phyloP scores from a whole-genome alignment of 2,888 invertebrate genomes.

The Phaonia tiefii region DNA sequence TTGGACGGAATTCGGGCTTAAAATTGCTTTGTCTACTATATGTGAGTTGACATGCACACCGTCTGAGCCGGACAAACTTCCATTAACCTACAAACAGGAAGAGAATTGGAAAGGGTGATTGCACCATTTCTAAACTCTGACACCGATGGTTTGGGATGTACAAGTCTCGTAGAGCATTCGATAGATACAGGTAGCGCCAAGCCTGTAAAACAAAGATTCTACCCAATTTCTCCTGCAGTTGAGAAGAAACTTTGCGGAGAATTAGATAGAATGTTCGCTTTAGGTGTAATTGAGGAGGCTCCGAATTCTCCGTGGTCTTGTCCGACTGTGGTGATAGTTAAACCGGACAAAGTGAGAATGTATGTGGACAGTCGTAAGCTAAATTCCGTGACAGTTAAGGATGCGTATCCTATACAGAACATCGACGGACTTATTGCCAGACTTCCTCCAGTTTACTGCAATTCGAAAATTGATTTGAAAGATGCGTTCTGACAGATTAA shows the following conservation, averaged over 20 bases:
- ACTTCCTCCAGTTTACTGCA: slow-evolving; percentile 10
- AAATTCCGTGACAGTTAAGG: slow-evolving; percentile 25
- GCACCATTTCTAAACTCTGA: slow-evolving; percentile 1
- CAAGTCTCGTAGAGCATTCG: not conserved
- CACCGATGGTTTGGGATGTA: slow-evolving; percentile 10
- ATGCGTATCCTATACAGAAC: slow-evolving; percentile 30
- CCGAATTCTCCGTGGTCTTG: slow-evolving; percentile 25
- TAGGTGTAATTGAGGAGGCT: slow-evolving; percentile 33
- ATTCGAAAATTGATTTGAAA: slow-evolving; percentile 27
- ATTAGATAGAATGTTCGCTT: slow-evolving; percentile 11
- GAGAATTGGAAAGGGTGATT: not conserved
- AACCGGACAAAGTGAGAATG: slow-evolving; percentile 29
- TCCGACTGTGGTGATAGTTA: slow-evolving; percentile 6
- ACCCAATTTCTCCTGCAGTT: slow-evolving; percentile 1
- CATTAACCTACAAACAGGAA: not conserved
- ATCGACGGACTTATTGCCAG: slow-evolving; percentile 33
- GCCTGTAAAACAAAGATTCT: slow-evolving; percentile 36
- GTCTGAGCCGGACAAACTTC: not conserved
- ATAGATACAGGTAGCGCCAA: slow-evolving; percentile 18
- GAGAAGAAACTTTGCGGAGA: not conserved
- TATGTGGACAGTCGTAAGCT: slow-evolving; percentile 37
- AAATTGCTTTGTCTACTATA: not conserved
- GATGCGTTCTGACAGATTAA: slow-evolving; percentile 41
- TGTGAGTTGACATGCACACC: not conserved
- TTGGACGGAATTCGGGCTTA: slow-evolving; percentile 4